A percentile compares a stretch with the other conserved stretches of the same genome.
Evolutionary conservation across 92 coral and sea anemone species (phyloP).

Genomic region (Anthopleura xanthogrammica): DNA sequence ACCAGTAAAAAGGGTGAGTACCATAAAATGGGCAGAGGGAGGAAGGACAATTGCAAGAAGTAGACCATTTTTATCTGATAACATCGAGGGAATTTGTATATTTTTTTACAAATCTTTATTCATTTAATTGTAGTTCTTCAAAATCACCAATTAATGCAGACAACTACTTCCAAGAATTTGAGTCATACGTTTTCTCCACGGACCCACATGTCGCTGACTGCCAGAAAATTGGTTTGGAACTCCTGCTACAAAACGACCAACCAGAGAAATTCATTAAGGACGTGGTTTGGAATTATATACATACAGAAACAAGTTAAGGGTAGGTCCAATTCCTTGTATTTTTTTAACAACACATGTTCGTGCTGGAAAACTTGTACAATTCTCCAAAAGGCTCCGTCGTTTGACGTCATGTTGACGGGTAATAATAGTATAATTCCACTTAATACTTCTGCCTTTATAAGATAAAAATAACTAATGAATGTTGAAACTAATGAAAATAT

Average conservation of each 20-base stretch:
- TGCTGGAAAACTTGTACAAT: neutral
- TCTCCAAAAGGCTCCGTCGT: neutral
- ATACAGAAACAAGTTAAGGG: slow-evolving; percentile 6
- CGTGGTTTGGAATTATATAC: slow-evolving; percentile 46
- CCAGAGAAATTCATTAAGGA: slow-evolving; percentile 34
- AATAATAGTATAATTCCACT: neutral
- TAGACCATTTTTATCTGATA: no score
- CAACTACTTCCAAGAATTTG: neutral
- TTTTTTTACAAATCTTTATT: neutral
- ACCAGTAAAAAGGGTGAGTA: no score
- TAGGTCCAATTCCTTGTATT: neutral
- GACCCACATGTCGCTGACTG: slow-evolving; percentile 15
- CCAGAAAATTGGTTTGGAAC: neutral
- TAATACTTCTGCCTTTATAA: no score
- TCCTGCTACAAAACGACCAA: neutral
- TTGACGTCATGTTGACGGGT: neutral
- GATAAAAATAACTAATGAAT: no score
- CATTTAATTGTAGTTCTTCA: neutral
- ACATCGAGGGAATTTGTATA: no score
- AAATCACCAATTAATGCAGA: neutral
- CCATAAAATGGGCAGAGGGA: no score
- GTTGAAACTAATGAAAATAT: no score
- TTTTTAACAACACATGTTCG: neutral
- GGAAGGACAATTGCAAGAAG: no score
- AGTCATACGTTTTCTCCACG: neutral